A percentile compares a stretch with the other conserved stretches of the same genome.
Conservation (phyloP, 2,888 invertebrate genomes). For the Drosophila koepferae region DNA sequence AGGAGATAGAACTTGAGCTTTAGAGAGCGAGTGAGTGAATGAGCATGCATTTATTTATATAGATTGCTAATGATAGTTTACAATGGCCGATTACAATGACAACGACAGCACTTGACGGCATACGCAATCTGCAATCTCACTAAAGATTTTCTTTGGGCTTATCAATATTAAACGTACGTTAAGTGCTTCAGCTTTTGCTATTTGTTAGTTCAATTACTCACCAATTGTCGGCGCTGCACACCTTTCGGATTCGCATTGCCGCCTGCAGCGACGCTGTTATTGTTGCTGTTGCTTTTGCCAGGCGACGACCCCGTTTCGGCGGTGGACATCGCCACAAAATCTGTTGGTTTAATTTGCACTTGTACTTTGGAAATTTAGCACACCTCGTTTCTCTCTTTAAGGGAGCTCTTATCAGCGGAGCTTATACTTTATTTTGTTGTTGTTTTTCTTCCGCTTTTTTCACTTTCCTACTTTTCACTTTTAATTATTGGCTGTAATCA, state of each 20-base stretch:
- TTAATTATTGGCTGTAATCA: constrained; percentile 61
- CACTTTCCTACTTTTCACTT: constrained; percentile 54
- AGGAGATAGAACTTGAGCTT: constrained; percentile 35
- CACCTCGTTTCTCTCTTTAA: constrained; percentile 11
- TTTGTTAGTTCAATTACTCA: constrained; percentile 70
- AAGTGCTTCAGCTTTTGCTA: constrained; percentile 9
- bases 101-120: constrained; percentile 31
- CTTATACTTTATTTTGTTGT: constrained; percentile 18
- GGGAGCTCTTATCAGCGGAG: constrained; percentile 44
- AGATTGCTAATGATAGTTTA: constrained; percentile 76
- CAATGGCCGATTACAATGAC: constrained; percentile 58
- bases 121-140: neutral
- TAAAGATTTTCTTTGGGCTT: constrained; percentile 36
- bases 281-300: constrained; percentile 78
- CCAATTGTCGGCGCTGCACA: constrained; percentile 85
- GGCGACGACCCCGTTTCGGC: constrained; percentile 85
- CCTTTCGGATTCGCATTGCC: constrained; percentile 75
- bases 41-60: constrained; percentile 74
- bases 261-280: constrained; percentile 47
- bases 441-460: constrained; percentile 27
- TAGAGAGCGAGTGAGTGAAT: constrained; percentile 22
- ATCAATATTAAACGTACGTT: constrained; percentile 26
- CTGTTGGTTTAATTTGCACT: constrained; percentile 48
- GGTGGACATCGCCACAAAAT: constrained; percentile 82
- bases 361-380: constrained; percentile 36